Base-by-base conservation (phyloP, 92 coral and sea anemone species). In the Palythoa grandis region DNA sequence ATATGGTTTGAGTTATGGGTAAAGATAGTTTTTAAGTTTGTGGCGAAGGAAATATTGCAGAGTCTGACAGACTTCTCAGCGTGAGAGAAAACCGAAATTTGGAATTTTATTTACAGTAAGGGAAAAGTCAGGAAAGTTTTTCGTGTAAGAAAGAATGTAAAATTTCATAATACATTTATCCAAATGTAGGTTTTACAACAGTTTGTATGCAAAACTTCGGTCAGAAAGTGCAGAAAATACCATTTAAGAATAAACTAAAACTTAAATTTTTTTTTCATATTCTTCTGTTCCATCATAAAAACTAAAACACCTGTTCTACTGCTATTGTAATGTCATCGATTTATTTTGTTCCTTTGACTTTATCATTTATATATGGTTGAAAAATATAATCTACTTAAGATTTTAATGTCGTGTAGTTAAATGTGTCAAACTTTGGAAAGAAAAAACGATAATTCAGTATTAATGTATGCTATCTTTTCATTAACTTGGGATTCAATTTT, bases 111-210 rank as follows among this genome's bases (percentile, higher is more conserved):
- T 14, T 37, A 72, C 39, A 60, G 67, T 60, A 60, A 50, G 82
- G 63, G 53, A 76, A 76, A 76, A 76, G 82, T 76, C 50, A 70
- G 75, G 75, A 37, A 37, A 70, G 16, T 70, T 35, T 70, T 70
- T 70, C 52, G 17, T 29, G 19, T 37, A 29, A 70, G 47, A 13
- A 70, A 70, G 75, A 70, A 70, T 70, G 75, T 0, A 70, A 70
- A 70, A 70, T 14, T 70, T 70, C 50, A 70, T 37, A 70, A 70
- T 38, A 70, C 52, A 29, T 37, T 70, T 70, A 70, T 70, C 75
- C 67, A 70, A 29, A 16, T 70, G 47, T 70, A 70, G 75, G 75
- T 37, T 70, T 70, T 70, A 70, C 7, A 37, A 17, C 22, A 70
- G 75, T 70, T 70, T 69, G 73, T 69, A 23, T 69, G 73, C 73